These are phyloP conservation scores for Botia almorhae DNA, from an alignment of 2,797 vertebrate species.

Conservation along the genomic window DNA sequence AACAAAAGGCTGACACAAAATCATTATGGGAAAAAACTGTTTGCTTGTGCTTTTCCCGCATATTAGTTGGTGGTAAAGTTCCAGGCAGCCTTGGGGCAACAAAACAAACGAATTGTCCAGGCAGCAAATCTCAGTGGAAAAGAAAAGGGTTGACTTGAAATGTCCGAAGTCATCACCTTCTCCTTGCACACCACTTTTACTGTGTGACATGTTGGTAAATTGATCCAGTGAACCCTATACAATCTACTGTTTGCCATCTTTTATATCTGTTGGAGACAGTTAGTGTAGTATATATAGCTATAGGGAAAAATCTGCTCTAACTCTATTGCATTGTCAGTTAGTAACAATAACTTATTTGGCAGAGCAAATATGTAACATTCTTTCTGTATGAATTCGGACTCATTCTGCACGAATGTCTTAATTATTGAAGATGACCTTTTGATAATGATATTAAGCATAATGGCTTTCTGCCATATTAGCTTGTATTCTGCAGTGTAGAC, in stretches of 20 bases:
- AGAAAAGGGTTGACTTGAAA: background rate
- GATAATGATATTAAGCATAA: constrained; percentile 9
- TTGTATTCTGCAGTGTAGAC: constrained; percentile 5
- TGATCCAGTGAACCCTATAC: background rate
- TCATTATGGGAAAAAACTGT: constrained; percentile 14
- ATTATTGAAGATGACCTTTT: constrained; percentile 21
- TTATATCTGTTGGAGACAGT: constrained; percentile 11
- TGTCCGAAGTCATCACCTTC: constrained; percentile 39
- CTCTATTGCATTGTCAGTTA: background rate
- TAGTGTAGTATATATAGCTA: background rate
- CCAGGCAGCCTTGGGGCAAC: background rate
- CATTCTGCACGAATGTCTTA: constrained; percentile 6
- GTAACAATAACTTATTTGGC: background rate
- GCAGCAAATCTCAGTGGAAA: constrained; percentile 4
- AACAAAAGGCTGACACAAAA: constrained; percentile 24
- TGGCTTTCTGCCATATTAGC: background rate
- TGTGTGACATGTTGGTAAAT: constrained; percentile 18
- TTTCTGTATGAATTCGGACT: background rate
- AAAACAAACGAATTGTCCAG: constrained; percentile 12
- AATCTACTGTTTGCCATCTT: constrained; percentile 22
- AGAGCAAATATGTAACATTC: background rate
- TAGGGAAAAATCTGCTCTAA: background rate
- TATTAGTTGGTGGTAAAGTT: constrained; percentile 1
- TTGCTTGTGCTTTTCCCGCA: background rate
- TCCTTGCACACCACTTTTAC: background rate